Evolutionary conservation across 2,113 vertebrate genomes (phyloP), one percentile per base, ranked within the genome.

Genomic region (Myrmophylax atrothorax): DNA sequence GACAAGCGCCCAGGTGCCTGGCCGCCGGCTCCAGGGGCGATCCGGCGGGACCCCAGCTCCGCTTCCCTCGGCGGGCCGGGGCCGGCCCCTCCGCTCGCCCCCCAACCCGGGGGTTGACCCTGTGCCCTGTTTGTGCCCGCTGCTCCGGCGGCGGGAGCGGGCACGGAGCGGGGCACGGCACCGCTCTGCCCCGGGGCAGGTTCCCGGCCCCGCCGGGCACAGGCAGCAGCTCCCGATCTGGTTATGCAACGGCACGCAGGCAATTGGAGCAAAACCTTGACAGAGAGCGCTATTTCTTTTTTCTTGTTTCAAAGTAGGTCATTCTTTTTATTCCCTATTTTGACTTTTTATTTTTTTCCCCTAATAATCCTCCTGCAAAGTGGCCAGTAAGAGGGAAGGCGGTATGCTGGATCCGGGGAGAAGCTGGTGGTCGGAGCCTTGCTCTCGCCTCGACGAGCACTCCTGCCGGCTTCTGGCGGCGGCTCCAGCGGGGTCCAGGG

Each of bases 181-280:
- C 35, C 17, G 59, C 23, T n/a, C 18, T 42, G 76, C 66, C 60
- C 75, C 29, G 29, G 84, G 77, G 38, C 35, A 14, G 49, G 64
- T 91, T 87, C 58, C 78, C 67, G 87, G 81, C 77, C 37, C 49
- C 40, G 47, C 28, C 58, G 80, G 84, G 83, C 81, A 93, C 46
- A 17, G 83, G 85, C 82, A 53, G 89, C 78, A 67, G 67, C 47
- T 74, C 93, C 91, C 96, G 95, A 22, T 96, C 95, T 96, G 96
- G 96, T 93, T 97, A 96, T 96, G 97, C 95, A 97, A 95, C 95
- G 76, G 81, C 86, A 91, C 93, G 89, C 90, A 68, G 78, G 96
- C 97, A 97, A 96, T 96, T 97, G 97, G 97, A 97, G 97, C 95
- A 97, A 97, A 98, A 95, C 84, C 78, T 93, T 96, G 96, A 93